phyloP scores from a whole-genome alignment of 30 jellyfish, hydroid and myxozoan species.

The Hydra vulgaris region DNA sequence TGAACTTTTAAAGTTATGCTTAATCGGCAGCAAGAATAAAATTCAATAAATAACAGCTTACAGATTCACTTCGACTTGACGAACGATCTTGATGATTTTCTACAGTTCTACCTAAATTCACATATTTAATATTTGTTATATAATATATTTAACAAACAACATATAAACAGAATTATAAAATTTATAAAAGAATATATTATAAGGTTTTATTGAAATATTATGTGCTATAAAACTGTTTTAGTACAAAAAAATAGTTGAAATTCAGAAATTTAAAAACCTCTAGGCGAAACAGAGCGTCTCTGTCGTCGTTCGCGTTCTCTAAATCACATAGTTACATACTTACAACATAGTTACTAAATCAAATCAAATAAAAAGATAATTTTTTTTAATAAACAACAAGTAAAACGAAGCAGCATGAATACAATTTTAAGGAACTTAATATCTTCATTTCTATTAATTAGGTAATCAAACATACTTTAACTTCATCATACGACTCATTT shows the following conservation, averaged over 20 bases:
- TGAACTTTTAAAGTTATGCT: no score
- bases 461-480: neutral
- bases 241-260: no score
- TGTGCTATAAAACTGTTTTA: no score
- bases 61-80: neutral
- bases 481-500: neutral
- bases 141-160: neutral
- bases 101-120: neutral
- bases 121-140: neutral
- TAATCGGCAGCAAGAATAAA: no score
- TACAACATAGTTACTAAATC: neutral
- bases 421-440: neutral
- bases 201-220: no score
- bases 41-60: no score
- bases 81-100: neutral
- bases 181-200: no score
- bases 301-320: neutral
- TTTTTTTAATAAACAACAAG: neutral
- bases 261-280: no score
- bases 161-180: no score
- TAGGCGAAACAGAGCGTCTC: neutral
- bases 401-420: neutral
- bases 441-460: neutral
- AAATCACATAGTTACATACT: neutral
- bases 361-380: no score